phyloP scores from a whole-genome alignment of 2,113 vertebrate genomes.

The Cavia porcellus region DNA sequence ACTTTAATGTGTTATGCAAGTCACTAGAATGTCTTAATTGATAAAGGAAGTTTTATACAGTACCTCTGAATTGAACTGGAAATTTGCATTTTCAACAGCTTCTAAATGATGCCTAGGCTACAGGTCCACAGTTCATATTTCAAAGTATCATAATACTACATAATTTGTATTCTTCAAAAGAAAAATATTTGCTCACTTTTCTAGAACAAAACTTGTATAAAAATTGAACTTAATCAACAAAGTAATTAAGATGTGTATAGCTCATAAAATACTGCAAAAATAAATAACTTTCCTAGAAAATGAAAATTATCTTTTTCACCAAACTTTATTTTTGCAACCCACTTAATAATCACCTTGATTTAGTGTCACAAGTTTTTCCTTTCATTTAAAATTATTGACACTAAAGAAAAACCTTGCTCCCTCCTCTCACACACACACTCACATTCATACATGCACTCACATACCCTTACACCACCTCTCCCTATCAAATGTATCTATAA shows the following conservation, averaged over 20 bases:
- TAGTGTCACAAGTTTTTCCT: background rate
- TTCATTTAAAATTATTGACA: background rate
- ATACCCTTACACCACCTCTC: background rate
- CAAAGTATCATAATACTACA: background rate
- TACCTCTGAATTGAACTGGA: background rate
- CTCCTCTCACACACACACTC: background rate
- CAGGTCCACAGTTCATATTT: background rate
- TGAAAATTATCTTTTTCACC: background rate
- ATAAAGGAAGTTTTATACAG: background rate
- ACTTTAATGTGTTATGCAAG: background rate
- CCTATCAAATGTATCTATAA: background rate
- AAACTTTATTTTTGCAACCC: background rate
- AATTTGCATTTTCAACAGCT: background rate
- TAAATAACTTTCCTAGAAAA: conserved; percentile 4
- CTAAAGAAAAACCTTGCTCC: background rate
- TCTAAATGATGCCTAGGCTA: background rate
- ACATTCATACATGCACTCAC: background rate
- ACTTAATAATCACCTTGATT: conserved; percentile 16
- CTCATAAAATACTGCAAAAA: background rate
- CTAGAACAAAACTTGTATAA: background rate
- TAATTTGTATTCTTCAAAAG: background rate
- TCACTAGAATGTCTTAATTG: background rate
- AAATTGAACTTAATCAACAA: conserved; percentile 28
- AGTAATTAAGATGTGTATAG: conserved; percentile 10
- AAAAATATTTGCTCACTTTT: background rate